Conservation (phyloP, 2,888 invertebrate genomes). For the Meloe dianella region DNA sequence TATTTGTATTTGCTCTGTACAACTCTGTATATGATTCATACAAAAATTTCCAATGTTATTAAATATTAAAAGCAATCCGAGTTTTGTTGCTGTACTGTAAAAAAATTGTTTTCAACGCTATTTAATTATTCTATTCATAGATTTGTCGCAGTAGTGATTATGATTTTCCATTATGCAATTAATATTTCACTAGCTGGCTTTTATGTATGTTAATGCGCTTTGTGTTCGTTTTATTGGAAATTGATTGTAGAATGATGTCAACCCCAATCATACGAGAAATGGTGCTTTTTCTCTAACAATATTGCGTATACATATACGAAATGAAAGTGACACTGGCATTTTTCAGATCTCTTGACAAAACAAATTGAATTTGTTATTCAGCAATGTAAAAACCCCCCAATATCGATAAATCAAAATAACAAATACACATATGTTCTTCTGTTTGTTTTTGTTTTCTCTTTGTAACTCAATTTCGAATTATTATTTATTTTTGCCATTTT, state of each 20-base stretch:
- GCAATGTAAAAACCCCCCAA: neutral
- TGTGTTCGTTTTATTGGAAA: neutral
- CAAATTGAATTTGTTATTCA: slow-evolving; percentile 6
- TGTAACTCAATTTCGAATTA: neutral
- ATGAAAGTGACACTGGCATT: slow-evolving; percentile 3
- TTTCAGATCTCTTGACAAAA: slow-evolving; percentile 6
- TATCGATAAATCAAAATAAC: slow-evolving; percentile 7
- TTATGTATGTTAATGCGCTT: neutral
- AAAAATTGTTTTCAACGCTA: too few relatives aligned
- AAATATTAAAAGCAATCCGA: neutral
- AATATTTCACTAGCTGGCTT: neutral
- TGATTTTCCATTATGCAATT: neutral
- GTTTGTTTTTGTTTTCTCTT: neutral
- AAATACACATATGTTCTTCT: neutral
- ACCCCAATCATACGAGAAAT: neutral
- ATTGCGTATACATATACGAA: slow-evolving; percentile 1
- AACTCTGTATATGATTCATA: neutral
- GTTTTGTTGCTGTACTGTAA: neutral
- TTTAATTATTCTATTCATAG: too few relatives aligned
- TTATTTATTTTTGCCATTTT: neutral
- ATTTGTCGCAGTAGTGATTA: neutral
- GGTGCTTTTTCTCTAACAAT: neutral
- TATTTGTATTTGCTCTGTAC: neutral
- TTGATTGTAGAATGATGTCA: neutral
- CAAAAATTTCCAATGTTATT: neutral